Evolutionary conservation across 2,888 invertebrate genomes (phyloP).

Genomic region (Camponotus fellah): DNA sequence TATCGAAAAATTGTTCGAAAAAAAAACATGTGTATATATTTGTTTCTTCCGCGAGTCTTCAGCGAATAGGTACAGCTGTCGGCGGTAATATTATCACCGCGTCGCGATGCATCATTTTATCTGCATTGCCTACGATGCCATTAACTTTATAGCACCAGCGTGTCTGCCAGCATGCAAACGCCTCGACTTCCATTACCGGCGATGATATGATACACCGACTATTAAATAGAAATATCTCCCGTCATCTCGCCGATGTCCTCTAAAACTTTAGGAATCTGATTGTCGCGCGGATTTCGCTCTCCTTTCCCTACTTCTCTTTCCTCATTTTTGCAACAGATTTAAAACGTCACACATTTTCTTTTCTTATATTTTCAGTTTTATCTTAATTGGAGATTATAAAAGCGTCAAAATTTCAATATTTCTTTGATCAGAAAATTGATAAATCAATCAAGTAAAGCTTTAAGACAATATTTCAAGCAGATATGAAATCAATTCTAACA

Average conservation of each 20-base stretch:
- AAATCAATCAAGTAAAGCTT: background rate
- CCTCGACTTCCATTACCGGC: conserved; percentile 76
- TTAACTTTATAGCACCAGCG: conserved; percentile 72
- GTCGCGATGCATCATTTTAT: conserved; percentile 73
- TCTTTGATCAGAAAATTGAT: background rate
- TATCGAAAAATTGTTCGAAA: background rate
- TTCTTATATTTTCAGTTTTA: background rate
- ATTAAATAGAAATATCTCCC: conserved; percentile 79
- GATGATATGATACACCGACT: conserved; percentile 69
- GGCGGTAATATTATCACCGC: conserved; percentile 67
- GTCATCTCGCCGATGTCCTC: conserved; percentile 53
- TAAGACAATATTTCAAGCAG: background rate
- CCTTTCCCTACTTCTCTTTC: background rate
- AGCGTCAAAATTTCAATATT: background rate
- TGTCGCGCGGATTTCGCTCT: conserved; percentile 60
- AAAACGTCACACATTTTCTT: background rate
- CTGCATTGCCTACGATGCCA: conserved; percentile 65
- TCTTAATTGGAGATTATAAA: background rate
- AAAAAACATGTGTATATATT: background rate
- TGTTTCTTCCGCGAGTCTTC: background rate
- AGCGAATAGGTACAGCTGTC: conserved; percentile 28
- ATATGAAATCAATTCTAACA: conserved; percentile 42
- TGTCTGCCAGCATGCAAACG: conserved; percentile 76
- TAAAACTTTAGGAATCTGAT: conserved; percentile 56
- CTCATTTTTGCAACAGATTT: background rate